Evolutionary conservation across 2,888 invertebrate genomes (phyloP).

Genomic region (Andricus quercusramuli): DNA sequence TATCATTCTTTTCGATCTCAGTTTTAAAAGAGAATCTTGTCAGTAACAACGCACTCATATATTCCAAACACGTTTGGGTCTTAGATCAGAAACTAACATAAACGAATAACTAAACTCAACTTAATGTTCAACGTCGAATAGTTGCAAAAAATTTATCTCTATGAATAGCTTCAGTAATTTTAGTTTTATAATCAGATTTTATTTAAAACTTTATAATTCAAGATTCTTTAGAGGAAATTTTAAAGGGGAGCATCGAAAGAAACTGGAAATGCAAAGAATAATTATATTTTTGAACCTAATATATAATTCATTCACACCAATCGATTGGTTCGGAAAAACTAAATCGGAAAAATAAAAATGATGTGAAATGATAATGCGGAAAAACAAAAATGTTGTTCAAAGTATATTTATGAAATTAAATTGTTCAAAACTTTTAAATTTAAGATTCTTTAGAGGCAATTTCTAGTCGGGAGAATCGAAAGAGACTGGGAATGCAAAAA

Average conservation of each 20-base stretch:
- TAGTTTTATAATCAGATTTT: neutral
- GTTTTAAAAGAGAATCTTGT: constrained; percentile 50
- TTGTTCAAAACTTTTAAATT: no score
- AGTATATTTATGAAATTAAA: neutral
- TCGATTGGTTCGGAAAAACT: no score
- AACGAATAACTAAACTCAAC: neutral
- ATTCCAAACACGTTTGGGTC: constrained; percentile 54
- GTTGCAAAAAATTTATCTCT: no score
- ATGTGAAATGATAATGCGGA: no score
- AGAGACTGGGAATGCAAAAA: neutral
- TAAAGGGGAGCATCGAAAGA: neutral
- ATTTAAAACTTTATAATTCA: no score
- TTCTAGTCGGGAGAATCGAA: neutral
- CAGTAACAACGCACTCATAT: constrained; percentile 45
- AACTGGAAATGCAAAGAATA: neutral
- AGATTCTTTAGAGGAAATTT: neutral
- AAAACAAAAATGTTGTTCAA: no score
- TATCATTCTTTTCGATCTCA: constrained; percentile 55
- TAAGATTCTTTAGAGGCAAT: neutral
- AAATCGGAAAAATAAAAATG: no score
- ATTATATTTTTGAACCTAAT: no score
- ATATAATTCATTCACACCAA: no score
- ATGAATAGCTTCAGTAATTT: neutral
- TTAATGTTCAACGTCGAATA: neutral
- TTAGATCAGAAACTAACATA: constrained; percentile 52